phyloP scores from a whole-genome alignment of 2,888 invertebrate species.

The Melieria picta region DNA sequence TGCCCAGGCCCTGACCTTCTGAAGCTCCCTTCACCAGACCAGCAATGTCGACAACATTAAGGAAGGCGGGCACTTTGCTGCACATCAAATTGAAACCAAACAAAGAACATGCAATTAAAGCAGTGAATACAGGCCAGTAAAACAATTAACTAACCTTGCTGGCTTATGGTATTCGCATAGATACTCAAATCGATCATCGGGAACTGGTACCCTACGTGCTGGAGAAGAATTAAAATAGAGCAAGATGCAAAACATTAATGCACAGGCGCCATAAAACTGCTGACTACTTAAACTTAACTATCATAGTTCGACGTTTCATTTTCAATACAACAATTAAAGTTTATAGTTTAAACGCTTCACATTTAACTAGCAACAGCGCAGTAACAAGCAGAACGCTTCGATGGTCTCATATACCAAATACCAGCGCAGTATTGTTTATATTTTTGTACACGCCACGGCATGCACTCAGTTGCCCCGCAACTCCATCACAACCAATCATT shows the following conservation, averaged over 20 bases:
- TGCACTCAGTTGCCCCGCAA: not conserved
- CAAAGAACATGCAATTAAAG: not conserved
- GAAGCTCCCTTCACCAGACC: conserved; percentile 98
- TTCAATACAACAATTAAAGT: no score
- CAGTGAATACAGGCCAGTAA: not conserved
- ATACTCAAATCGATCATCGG: conserved; percentile 92
- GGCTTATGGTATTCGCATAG: conserved; percentile 96
- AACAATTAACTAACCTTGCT: conserved; percentile 74
- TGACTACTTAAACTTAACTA: no score
- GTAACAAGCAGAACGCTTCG: no score
- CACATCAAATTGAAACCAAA: conserved; percentile 44
- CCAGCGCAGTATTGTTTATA: no score
- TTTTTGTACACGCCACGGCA: no score
- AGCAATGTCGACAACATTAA: conserved; percentile 98
- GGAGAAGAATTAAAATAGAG: conserved; percentile 42
- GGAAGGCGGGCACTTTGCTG: conserved; percentile 97
- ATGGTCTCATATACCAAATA: no score
- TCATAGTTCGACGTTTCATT: no score
- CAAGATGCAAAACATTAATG: no score
- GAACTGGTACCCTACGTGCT: conserved; percentile 96
- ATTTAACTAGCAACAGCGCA: no score
- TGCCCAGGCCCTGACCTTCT: conserved; percentile 96
- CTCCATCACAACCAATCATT: conserved; percentile 50
- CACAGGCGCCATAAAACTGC: not conserved
- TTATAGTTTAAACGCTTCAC: no score